A percentile compares a stretch with the other conserved stretches of the same genome.
These are phyloP conservation scores for Stylophora pistillata DNA, from an alignment of 64 coral and sea anemone genomes.

Conservation along the genomic window DNA sequence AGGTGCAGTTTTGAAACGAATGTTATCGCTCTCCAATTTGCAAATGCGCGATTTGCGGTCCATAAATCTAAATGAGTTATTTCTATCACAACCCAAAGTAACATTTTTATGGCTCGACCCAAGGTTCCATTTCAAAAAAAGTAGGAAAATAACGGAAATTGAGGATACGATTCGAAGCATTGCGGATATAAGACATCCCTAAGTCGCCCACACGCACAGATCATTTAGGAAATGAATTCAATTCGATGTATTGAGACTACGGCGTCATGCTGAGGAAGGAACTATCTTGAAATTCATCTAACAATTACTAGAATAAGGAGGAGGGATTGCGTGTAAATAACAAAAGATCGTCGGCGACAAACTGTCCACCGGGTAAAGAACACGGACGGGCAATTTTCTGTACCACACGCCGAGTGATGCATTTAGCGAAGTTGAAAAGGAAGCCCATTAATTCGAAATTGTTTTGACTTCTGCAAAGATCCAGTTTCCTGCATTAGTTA, in stretches of 20 bases:
- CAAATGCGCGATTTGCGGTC: neutral
- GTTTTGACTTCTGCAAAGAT: constrained; percentile 29
- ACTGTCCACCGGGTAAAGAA: neutral
- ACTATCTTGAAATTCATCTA: constrained; percentile 16
- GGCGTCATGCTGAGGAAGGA: neutral
- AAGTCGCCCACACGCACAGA: neutral
- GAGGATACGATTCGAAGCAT: neutral
- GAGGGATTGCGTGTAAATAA: neutral
- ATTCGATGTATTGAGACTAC: neutral
- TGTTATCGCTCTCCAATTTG: neutral
- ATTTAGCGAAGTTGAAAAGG: constrained; percentile 17
- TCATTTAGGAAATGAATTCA: constrained; percentile 31
- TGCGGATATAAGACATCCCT: neutral
- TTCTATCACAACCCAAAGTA: neutral
- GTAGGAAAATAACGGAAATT: constrained; percentile 24
- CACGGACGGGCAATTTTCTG: constrained; percentile 12
- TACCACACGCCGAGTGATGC: constrained; percentile 2
- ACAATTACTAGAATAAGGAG: constrained; percentile 1
- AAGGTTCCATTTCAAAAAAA: neutral
- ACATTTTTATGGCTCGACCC: neutral
- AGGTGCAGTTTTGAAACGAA: neutral
- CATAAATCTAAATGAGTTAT: neutral
- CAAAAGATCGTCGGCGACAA: constrained; percentile 19
- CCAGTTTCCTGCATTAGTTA: neutral
- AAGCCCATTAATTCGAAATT: constrained; percentile 26